phyloP scores from a whole-genome alignment of 2,888 invertebrate species.

The Beris morrisii region DNA sequence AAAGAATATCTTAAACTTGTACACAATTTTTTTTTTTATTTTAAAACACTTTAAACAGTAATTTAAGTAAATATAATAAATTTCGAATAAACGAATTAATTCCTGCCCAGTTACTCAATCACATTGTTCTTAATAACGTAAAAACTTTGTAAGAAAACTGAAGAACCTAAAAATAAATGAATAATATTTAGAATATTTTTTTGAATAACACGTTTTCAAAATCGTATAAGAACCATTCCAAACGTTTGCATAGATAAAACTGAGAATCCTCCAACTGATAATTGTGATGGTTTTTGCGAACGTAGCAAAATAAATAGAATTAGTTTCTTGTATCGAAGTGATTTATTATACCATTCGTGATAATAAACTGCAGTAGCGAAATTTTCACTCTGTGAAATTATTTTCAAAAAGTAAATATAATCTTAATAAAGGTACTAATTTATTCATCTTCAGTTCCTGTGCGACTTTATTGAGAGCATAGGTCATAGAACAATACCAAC shows the following conservation, averaged over 20 bases:
- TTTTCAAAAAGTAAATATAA: too few species aligned
- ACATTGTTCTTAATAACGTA: slow-evolving; percentile 9
- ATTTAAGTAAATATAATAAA: too few species aligned
- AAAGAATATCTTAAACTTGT: too few species aligned
- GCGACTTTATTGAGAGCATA: too few species aligned
- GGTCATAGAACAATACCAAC: too few species aligned
- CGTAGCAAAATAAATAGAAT: slow-evolving; percentile 19
- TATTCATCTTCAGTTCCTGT: too few species aligned
- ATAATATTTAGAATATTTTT: background rate
- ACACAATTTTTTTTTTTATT: too few species aligned
- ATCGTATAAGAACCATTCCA: background rate
- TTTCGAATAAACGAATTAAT: too few species aligned
- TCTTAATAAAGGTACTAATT: too few species aligned
- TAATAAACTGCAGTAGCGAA: slow-evolving; percentile 18
- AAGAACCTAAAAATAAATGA: slow-evolving; percentile 11
- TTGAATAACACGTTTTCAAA: background rate
- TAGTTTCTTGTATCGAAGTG: slow-evolving; percentile 16
- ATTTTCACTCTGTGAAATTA: slow-evolving; percentile 19
- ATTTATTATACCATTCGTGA: slow-evolving; percentile 21
- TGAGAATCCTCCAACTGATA: slow-evolving; percentile 12
- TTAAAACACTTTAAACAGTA: too few species aligned
- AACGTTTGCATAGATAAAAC: slow-evolving; percentile 18
- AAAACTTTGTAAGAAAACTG: slow-evolving; percentile 24
- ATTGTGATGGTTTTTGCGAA: slow-evolving; percentile 11
- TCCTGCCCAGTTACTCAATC: background rate